Evolutionary conservation across 1,140 invertebrate genomes (phyloP), one percentile per base, ranked within the genome.

Genomic region (Drosophila murphyi): DNA sequence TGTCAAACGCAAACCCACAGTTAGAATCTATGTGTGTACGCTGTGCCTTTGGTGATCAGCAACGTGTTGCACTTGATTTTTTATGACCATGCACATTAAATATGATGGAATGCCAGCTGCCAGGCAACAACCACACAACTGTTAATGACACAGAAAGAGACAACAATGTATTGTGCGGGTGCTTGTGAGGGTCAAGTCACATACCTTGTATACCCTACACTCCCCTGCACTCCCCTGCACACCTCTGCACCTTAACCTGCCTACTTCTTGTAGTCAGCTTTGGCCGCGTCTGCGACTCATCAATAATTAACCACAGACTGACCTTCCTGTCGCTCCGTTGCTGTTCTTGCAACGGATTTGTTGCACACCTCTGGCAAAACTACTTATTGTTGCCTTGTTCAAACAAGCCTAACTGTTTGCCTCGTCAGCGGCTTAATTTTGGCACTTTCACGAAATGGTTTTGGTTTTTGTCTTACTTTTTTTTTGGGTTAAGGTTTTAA

Each of bases 61-160:
- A 88, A 81, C 80, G 78, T 75, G 80, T 89, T 85, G 82, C 80
- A 88, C 85, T 88, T 89, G 85, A 82, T 80, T 82, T 76, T 80
- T 72, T 73, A 76, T 72, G 68, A 47, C 56, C 59, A 43, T 34
- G 56, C 63, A 67, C 68, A 72, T 76, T 62, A 68, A 72, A 79
- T 63, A 73, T 81, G 85, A 89, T 80, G 85, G 85, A 88, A 89
- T 81, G 69, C 74, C 75, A 85, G 72, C 82, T 86, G 81, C 39
- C 68, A 74, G 45, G 37, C 51, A 8, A 10, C 51, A 48, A 50
- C 64, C 55, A 32, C 31, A 39, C 59, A 50, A 12, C 64, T 50
- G 50, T 61, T 73, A 73, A 73, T 73, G 71, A 73, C 71, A 57
- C 54, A 56, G 32, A 47, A 51, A 45, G 7, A 65, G 12, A 32